phyloP scores from a whole-genome alignment of 2,797 vertebrate genomes.

The Telmatherina bonti region DNA sequence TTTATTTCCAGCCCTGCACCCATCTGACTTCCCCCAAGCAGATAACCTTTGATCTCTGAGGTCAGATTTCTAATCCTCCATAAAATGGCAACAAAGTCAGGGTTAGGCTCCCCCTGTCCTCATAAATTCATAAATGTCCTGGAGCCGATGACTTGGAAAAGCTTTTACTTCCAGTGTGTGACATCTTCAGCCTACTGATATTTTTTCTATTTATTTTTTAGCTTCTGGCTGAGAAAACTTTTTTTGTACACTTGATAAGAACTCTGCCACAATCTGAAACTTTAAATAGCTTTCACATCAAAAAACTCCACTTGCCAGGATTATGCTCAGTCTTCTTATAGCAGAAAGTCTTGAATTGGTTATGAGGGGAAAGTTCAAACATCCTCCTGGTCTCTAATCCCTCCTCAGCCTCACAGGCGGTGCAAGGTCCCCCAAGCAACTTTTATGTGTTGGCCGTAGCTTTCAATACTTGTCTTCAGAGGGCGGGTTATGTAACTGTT shows the following conservation, averaged over 20 bases:
- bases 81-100: slow-evolving; percentile 45
- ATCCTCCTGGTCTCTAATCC: not conserved
- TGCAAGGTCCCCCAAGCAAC: slow-evolving; percentile 32
- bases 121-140: slow-evolving; percentile 39
- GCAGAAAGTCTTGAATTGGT: slow-evolving; percentile 25
- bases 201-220: not conserved
- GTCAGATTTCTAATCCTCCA: slow-evolving; percentile 53
- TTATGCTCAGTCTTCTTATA: slow-evolving; percentile 1
- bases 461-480: slow-evolving; percentile 39
- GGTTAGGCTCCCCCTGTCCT: slow-evolving; percentile 27
- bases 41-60: slow-evolving; percentile 68
- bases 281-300: slow-evolving; percentile 5
- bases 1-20: slow-evolving; percentile 47
- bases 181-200: slow-evolving; percentile 14
- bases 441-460: slow-evolving; percentile 48
- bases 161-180: slow-evolving; percentile 7
- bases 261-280: slow-evolving; percentile 2
- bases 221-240: slow-evolving; percentile 14
- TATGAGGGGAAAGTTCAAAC: slow-evolving; percentile 22
- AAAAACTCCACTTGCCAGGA: slow-evolving; percentile 1
- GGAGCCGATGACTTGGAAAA: slow-evolving; percentile 14
- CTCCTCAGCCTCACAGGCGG: slow-evolving; percentile 16
- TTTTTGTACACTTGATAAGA: not conserved
- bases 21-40: slow-evolving; percentile 31
- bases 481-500: slow-evolving; percentile 64